Conservation (phyloP, 2,113 vertebrate species). For the Scytalopus superciliaris region DNA sequence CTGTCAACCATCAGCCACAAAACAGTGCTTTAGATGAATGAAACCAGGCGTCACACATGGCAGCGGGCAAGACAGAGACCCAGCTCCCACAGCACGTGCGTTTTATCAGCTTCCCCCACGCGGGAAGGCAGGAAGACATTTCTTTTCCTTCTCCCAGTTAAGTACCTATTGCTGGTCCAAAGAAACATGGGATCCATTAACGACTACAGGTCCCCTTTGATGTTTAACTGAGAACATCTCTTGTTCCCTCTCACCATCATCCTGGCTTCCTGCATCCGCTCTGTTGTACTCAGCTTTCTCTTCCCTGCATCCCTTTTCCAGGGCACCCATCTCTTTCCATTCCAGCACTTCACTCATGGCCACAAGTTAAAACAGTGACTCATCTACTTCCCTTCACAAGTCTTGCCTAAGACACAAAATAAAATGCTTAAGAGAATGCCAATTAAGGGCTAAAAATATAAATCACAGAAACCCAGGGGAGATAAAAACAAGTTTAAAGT, state of each 20-base stretch:
- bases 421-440: not conserved
- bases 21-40: not conserved
- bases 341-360: not conserved
- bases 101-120: not conserved
- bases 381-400: not conserved
- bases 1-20: not conserved
- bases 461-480: not conserved
- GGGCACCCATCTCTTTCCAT: not conserved
- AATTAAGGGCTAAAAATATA: not conserved
- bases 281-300: fast-evolving
- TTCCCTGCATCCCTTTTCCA: not conserved
- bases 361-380: not conserved
- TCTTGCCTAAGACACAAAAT: not conserved
- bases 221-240: not conserved
- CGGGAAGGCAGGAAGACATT: not conserved
- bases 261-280: not conserved
- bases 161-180: not conserved
- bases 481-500: not conserved
- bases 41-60: not conserved
- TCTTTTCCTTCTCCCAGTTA: not conserved
- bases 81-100: not conserved
- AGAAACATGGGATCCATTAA: not conserved
- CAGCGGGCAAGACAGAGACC: not conserved
- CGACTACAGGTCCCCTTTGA: not conserved
- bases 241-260: not conserved